phyloP scores from a whole-genome alignment of 2,888 invertebrate species.

The Exocentrus adspersus region DNA sequence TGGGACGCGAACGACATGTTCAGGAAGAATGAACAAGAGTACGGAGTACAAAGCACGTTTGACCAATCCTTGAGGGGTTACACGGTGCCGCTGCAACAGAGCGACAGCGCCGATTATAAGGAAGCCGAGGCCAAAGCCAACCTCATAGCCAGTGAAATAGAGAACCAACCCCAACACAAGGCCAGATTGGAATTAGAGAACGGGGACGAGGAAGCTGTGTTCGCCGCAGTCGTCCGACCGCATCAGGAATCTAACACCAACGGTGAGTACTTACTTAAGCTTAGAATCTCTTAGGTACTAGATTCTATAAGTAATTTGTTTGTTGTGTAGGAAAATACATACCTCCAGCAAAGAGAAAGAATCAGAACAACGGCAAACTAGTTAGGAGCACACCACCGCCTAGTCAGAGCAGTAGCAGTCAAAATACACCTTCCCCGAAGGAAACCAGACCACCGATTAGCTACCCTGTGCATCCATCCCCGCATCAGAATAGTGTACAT shows the following conservation, averaged over 20 bases:
- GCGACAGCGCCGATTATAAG: slow-evolving; percentile 86
- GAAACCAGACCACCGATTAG: slow-evolving; percentile 50
- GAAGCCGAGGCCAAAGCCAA: slow-evolving; percentile 88
- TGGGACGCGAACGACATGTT: slow-evolving; percentile 99
- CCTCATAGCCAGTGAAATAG: slow-evolving; percentile 92
- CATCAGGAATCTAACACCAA: slow-evolving; percentile 41
- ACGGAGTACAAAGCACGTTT: slow-evolving; percentile 90
- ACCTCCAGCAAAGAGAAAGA: slow-evolving; percentile 83
- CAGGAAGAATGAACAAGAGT: slow-evolving; percentile 88
- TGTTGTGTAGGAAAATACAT: slow-evolving; percentile 72
- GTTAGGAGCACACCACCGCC: slow-evolving; percentile 73
- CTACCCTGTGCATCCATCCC: slow-evolving; percentile 48
- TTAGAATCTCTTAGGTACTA: too few species aligned
- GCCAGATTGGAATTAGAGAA: slow-evolving; percentile 88
- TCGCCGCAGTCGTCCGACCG: slow-evolving; percentile 84
- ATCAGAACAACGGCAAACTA: slow-evolving; percentile 71
- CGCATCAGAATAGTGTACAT: slow-evolving; percentile 48
- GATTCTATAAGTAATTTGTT: too few species aligned
- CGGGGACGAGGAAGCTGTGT: slow-evolving; percentile 89
- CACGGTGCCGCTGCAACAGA: slow-evolving; percentile 86
- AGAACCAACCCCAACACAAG: slow-evolving; percentile 82
- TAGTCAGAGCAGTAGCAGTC: slow-evolving; percentile 55
- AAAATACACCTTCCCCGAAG: slow-evolving; percentile 59
- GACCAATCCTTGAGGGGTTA: slow-evolving; percentile 93
- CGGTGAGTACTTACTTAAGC: too few species aligned